Evolutionary conservation across 2,888 invertebrate species (phyloP), one percentile per base, ranked within the genome.

Genomic region (Nomada fucata): DNA sequence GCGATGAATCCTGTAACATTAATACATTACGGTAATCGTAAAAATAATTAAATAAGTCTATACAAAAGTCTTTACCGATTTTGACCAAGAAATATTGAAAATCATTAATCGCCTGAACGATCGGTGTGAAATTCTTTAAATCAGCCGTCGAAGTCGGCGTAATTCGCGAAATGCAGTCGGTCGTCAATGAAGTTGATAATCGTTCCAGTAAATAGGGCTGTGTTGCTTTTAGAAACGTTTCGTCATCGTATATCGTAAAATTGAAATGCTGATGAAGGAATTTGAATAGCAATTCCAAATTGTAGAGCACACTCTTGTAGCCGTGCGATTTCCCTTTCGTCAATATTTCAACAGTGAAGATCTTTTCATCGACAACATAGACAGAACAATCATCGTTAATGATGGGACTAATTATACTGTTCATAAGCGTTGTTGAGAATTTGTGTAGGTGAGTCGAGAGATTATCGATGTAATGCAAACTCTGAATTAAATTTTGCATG

Each of bases 141-240:
- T 97, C 97, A 73, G 95, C 95, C 85, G 96, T 96, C 68, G 96
- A 97, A 83, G 96, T 96, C 0, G 98, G 98, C 89, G 98, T 96
- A 0, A 97, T 96, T 83, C 96, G 95, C 67, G 96, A 94, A 11
- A 98, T 94, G 90, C 97, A 98, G 88, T 97, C 95, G 83, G 96
- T 95, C 3, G 97, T 95, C 53, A 98, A 94, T 23, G 95, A 91
- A 23, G 96, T 95, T 29, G 96, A 95, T 87, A 98, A 95, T 63
- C 96, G 95, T 74, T 94, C 94, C 63, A 95, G 94, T 10, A 95
- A 91, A 63, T 94, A 91, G 44, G 93, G 93, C 7, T 95, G 95
- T 59, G 95, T 91, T 61, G 94, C 94, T 76, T 92, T 93, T 90
- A 97, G 94, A 55, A 96, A 92, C 2, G 94, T 94, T 53, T 93